Base-by-base conservation (phyloP, 2,113 vertebrate species). In the Xiphophorus hellerii region DNA sequence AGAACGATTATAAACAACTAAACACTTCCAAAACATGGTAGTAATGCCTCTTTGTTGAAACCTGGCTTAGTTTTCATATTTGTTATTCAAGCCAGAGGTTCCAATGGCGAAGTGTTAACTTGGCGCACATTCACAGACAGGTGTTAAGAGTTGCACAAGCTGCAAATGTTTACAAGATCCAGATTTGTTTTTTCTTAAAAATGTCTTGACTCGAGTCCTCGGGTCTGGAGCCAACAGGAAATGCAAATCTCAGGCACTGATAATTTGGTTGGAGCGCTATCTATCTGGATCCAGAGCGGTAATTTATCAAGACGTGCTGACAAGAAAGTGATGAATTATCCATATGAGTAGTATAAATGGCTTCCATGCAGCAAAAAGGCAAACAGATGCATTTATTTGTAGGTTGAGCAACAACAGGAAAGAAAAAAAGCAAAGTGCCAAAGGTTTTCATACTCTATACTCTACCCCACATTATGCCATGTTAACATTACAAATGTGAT, bases 51-150 rank as follows among this genome's bases (percentile, higher is more conserved):
- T 25, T n/a, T n/a, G 22, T n/a, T 58, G 51, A 58, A 58, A 20
- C 15, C 44, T 6, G 22, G 25, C 22, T n/a, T 58, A n/a, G 51
- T 58, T n/a, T 58, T 22, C 25, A 58, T n/a, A 2, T n/a, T n/a
- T 58, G 22, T 58, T 79, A 83, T 79, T 82, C 77, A 81, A 64
- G 71, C 69, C 82, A 67, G 51, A 7, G 0, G 17, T 44, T 62
- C 42, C 87, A 89, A 90, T 84, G 88, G 90, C 85, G 63, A 78
- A 84, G 79, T 87, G 78, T 82, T 75, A 81, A 83, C 75, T 68
- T 66, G 64, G 61, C 48, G 63, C 73, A 73, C 82, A 82, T 79
- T 77, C 83, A 82, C 90, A 87, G 82, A 73, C 92, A 90, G 90
- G 88, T 90, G 88, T 86, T 85, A 88, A 82, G 68, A 73, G 2